A percentile compares a stretch with the other conserved stretches of the same genome.
Conservation (phyloP, 2,113 vertebrate species). For the Paralichthys olivaceus region DNA sequence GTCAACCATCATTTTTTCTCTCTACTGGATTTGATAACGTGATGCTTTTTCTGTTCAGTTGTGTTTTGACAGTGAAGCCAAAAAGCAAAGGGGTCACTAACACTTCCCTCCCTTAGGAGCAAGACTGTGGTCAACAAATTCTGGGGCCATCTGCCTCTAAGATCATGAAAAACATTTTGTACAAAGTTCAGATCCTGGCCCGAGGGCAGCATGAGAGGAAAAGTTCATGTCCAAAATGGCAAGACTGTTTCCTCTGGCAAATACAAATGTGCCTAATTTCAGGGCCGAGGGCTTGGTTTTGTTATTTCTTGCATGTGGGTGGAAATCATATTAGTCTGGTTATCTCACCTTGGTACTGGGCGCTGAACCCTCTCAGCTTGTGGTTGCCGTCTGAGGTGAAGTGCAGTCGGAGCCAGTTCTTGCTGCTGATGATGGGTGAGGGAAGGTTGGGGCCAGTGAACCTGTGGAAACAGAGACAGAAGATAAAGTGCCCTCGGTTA, state of each 20-base stretch:
- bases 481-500: background rate
- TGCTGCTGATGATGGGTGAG: conserved; percentile 97
- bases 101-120: background rate
- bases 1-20: background rate
- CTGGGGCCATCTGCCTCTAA: background rate
- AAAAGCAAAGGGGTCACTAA: background rate
- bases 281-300: background rate
- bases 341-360: conserved; percentile 94
- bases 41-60: background rate
- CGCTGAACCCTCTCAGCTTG: conserved; percentile 94
- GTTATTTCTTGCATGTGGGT: background rate
- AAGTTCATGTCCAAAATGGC: background rate
- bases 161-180: background rate
- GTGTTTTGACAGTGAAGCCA: background rate
- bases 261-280: background rate
- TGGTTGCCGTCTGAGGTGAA: conserved; percentile 97
- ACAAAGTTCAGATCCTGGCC: background rate
- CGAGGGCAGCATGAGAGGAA: background rate
- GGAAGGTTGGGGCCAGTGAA: conserved; percentile 95
- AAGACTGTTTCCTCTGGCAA: background rate
- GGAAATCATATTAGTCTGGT: background rate
- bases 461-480: conserved; percentile 77
- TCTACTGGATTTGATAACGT: background rate
- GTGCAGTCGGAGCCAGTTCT: conserved; percentile 97
- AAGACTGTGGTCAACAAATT: background rate